These are phyloP conservation scores for Alethe diademata DNA, from an alignment of 2,113 vertebrate species.

Conservation along the genomic window DNA sequence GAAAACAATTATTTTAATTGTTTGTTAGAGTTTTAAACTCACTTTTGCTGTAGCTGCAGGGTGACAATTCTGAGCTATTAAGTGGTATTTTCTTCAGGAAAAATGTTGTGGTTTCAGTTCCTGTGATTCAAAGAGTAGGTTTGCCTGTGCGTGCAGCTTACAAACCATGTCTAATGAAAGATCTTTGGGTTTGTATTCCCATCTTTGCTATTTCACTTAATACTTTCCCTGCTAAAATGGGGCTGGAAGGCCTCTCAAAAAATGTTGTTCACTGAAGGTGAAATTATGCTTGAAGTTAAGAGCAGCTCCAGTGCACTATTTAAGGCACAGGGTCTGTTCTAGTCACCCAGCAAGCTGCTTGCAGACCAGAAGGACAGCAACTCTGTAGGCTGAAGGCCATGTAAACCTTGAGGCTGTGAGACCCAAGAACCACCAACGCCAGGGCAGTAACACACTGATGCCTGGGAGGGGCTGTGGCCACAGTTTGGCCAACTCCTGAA, in stretches of 20 bases:
- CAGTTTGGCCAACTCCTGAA: not conserved
- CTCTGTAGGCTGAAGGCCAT: fast-evolving
- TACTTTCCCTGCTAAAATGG: not conserved
- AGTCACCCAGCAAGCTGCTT: not conserved
- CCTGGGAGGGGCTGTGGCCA: not conserved
- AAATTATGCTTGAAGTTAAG: not conserved
- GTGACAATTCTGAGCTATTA: conserved; percentile 13
- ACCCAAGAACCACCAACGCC: not conserved
- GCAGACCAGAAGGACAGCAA: not conserved
- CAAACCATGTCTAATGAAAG: not conserved
- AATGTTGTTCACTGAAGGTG: not conserved
- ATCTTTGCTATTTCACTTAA: not conserved
- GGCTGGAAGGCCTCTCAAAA: not conserved
- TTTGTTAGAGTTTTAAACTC: not conserved
- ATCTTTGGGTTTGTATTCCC: not conserved
- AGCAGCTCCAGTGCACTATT: not conserved
- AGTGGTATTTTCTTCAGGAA: conserved; percentile 8
- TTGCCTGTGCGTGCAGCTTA: not conserved
- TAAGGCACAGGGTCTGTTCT: not conserved
- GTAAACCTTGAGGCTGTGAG: not conserved
- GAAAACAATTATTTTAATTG: conserved; percentile 35
- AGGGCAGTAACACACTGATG: fast-evolving
- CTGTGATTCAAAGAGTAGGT: not conserved
- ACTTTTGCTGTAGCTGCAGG: conserved; percentile 20
- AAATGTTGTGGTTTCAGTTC: conserved; percentile 6